Evolutionary conservation across 2,888 invertebrate species (phyloP), one percentile per base, ranked within the genome.

Genomic region (Schrankia costaestrigalis): DNA sequence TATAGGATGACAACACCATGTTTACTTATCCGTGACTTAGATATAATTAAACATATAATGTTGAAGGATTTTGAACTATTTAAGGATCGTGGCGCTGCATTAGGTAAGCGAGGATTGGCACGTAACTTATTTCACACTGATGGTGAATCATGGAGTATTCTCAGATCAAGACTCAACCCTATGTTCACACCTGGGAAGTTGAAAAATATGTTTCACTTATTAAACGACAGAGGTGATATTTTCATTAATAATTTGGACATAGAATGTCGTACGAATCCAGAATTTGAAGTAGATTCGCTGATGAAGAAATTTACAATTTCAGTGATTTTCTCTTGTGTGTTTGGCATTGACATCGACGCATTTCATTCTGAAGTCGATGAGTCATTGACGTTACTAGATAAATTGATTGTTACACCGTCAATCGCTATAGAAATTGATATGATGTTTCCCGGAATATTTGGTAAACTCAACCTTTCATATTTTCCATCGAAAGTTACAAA

Each of bases 21-120:
- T 22, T 23, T 80, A 8, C 23, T 78, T 2, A 38, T 81, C 7
- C 51, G 70, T n/a, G 79, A 81, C 40, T 50, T 74, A 11, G 78
- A 81, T 4, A 27, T 76, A 1, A 46, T 80, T 3, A 78, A 76
- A 46, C 53, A 69, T 1, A 42, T 80, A 1, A 51, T 78, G 48
- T 70, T 79, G 7, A 76, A 73, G 35, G 78, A 78, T 41, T 80
- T 78, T 24, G 64, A 75, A 7, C 2, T 26, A 0, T 80, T 80
- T 12, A 6, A 40, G 1, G 72, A 79, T 5, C 69, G 80, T 5
- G 73, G 74, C 0, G 2, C 71, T 0, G 63, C 67, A 19, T 64
- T 72, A 9, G 68, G 69, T 18, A 63, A 66, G 4, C 36, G 71
- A 31, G 71, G 66, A 2, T 35, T 79, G 13, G 72, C 71, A 12